These are phyloP conservation scores for Macrosiphum euphorbiae DNA, from an alignment of 2,888 invertebrate species.

Conservation along the genomic window DNA sequence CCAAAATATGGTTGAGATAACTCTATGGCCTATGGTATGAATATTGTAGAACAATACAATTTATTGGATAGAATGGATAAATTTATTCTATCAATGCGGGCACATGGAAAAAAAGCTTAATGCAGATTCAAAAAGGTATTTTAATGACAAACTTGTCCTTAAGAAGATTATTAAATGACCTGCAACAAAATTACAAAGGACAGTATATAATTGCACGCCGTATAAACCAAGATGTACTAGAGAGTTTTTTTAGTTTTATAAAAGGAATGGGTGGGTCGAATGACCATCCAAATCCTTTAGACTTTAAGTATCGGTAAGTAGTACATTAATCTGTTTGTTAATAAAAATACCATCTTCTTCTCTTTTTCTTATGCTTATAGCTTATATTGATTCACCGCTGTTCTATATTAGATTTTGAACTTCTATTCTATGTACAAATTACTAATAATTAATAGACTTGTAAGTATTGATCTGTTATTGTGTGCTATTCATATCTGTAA, in stretches of 20 bases:
- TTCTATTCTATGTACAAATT: not conserved
- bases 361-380: not conserved
- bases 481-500: too few species aligned
- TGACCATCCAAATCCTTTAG: conserved; percentile 34
- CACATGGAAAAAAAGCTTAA: conserved; percentile 1
- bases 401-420: not conserved
- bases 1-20: conserved; percentile 26
- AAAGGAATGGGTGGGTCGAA: conserved; percentile 12
- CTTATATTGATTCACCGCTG: not conserved
- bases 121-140: conserved; percentile 30
- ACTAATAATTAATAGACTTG: not conserved
- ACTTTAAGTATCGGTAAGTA: conserved; percentile 38
- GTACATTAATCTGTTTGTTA: too few species aligned
- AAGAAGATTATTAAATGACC: not conserved
- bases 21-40: conserved; percentile 4
- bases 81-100: not conserved
- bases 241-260: conserved; percentile 36
- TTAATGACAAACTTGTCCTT: conserved; percentile 38
- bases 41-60: conserved; percentile 30
- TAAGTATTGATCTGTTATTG: too few species aligned
- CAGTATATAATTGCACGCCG: conserved; percentile 30
- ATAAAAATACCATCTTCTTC: not conserved
- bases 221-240: conserved; percentile 17
- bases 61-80: conserved; percentile 32
- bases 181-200: conserved; percentile 18